phyloP scores from a whole-genome alignment of 2,113 vertebrate species.

The Prunella himalayana region DNA sequence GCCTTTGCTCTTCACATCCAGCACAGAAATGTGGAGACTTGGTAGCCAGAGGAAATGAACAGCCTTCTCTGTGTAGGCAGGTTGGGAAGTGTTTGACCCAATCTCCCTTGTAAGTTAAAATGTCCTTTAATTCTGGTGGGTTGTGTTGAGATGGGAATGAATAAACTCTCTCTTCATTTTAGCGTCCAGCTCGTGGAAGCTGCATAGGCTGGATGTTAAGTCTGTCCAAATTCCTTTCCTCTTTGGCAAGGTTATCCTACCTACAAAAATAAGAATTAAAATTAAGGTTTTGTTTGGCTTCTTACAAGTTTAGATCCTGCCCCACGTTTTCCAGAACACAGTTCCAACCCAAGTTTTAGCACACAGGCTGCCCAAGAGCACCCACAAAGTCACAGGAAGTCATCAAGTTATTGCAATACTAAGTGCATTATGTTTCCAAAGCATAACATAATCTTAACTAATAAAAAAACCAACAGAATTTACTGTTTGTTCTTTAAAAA shows the following conservation, averaged over 20 bases:
- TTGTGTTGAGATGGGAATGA: neutral
- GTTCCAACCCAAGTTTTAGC: slow-evolving; percentile 24
- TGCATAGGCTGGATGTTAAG: neutral
- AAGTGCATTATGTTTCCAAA: neutral
- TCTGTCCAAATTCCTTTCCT: slow-evolving; percentile 32
- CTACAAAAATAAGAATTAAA: slow-evolving; percentile 62
- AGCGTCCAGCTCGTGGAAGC: neutral
- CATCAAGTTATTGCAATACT: neutral
- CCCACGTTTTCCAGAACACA: slow-evolving; percentile 21
- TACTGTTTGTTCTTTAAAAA: slow-evolving; percentile 61
- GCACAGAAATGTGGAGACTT: neutral
- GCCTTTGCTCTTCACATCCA: neutral
- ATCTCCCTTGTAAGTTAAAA: slow-evolving; percentile 5
- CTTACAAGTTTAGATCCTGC: neutral
- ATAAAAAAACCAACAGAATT: slow-evolving; percentile 66
- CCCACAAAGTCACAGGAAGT: neutral
- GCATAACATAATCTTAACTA: slow-evolving; percentile 4
- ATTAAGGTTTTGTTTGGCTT: slow-evolving; percentile 28
- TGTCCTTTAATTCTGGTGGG: neutral
- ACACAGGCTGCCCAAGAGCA: neutral
- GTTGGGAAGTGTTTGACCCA: neutral
- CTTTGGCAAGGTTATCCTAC: slow-evolving; percentile 29
- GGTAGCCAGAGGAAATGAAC: neutral
- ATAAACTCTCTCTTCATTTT: slow-evolving; percentile 26
- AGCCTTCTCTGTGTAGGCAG: neutral